Percentiles rank a stretch among this genome's conserved stretches.
Evolutionary conservation across 2,888 invertebrate species (phyloP).

Genomic region (Cheilosia soror): DNA sequence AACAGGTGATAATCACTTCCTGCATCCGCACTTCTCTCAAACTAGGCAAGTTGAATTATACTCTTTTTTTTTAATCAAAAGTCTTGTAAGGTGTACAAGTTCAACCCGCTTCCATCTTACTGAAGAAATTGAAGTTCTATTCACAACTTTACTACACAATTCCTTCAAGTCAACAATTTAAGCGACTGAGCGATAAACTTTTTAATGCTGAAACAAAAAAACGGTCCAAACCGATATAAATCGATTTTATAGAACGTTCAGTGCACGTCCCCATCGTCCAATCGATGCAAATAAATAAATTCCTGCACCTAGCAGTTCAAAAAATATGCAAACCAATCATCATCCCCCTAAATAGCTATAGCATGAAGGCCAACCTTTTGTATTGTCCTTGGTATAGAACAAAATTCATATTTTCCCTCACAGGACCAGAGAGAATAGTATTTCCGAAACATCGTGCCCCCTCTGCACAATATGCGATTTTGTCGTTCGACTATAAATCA

Average conservation of each 20-base stretch:
- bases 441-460: neutral
- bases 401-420: slow-evolving; percentile 31
- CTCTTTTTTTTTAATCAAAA: too few species aligned
- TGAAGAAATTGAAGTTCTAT: too few species aligned
- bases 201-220: neutral
- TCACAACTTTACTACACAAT: too few species aligned
- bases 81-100: too few species aligned
- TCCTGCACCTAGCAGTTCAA: neutral
- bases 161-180: neutral
- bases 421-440: slow-evolving; percentile 13
- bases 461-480: neutral
- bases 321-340: slow-evolving; percentile 17
- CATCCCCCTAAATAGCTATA: neutral
- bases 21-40: too few species aligned
- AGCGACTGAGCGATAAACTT: neutral
- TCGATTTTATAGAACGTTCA: slow-evolving; percentile 39
- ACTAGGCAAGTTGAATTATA: too few species aligned
- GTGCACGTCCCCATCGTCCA: slow-evolving; percentile 8
- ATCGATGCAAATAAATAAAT: slow-evolving; percentile 19
- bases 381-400: slow-evolving; percentile 9
- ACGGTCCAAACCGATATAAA: slow-evolving; percentile 26
- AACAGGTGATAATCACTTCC: too few species aligned
- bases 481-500: slow-evolving; percentile 36
- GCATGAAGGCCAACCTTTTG: neutral
- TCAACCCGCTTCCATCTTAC: too few species aligned